Percentiles rank a stretch among this genome's conserved stretches.
These are phyloP conservation scores for Poeciliopsis turrubarensis DNA, from an alignment of 2,113 vertebrate species.

Conservation along the genomic window DNA sequence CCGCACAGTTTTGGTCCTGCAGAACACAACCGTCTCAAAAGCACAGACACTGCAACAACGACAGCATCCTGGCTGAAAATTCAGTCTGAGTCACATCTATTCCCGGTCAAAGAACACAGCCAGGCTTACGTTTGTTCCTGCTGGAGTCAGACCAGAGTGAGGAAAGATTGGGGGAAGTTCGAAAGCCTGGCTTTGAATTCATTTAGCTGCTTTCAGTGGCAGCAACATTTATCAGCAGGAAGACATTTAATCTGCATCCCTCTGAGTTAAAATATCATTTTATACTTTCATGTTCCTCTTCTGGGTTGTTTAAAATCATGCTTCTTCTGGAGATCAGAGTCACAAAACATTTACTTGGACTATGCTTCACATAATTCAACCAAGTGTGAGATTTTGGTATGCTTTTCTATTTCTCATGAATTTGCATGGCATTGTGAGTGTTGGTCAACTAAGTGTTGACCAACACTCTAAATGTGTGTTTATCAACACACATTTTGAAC, in stretches of 20 bases:
- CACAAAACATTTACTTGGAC: no score
- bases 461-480: no score
- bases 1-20: neutral
- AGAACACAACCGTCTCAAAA: neutral
- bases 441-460: no score
- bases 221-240: neutral
- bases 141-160: no score
- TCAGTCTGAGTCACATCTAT: neutral
- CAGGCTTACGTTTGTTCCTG: neutral
- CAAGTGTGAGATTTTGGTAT: neutral
- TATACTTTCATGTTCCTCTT: neutral
- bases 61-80: neutral
- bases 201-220: neutral
- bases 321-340: no score
- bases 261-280: neutral
- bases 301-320: no score
- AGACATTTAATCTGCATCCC: neutral
- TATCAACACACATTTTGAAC: no score
- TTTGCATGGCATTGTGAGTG: neutral
- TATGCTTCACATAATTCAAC: neutral
- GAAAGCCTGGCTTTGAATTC: no score
- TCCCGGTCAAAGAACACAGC: neutral
- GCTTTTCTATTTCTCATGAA: neutral
- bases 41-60: neutral
- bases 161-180: no score